Percentiles rank a stretch among this genome's conserved stretches.
Evolutionary conservation across 2,888 invertebrate species (phyloP).

Genomic region (Molanna angustata): DNA sequence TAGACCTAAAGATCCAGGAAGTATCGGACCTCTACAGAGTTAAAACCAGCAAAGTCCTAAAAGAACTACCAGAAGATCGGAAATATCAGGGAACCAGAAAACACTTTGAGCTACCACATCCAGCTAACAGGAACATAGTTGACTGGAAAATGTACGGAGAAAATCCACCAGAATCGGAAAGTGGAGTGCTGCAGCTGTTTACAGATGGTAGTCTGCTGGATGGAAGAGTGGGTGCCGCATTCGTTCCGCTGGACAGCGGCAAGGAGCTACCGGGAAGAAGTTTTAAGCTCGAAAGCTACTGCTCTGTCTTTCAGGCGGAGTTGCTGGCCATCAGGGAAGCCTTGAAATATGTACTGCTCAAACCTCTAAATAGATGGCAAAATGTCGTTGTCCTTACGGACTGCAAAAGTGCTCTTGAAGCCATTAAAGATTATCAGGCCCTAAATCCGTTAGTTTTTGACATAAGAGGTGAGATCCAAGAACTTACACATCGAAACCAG

Average conservation of each 20-base stretch:
- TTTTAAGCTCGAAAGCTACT: too few species aligned
- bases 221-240: too few species aligned
- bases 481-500: conserved; percentile 1
- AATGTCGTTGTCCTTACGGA: not conserved
- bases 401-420: not conserved
- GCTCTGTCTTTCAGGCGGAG: too few species aligned
- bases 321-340: too few species aligned
- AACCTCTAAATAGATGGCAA: not conserved
- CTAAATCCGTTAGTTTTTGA: not conserved
- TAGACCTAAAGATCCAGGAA: conserved; percentile 1
- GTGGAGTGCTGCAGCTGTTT: not conserved
- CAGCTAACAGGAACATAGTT: not conserved
- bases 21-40: not conserved
- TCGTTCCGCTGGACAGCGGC: not conserved
- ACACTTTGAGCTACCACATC: not conserved
- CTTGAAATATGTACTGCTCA: not conserved
- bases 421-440: not conserved
- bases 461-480: conserved; percentile 3
- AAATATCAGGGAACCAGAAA: not conserved
- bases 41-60: not conserved
- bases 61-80: not conserved
- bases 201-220: too few species aligned
- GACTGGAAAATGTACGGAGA: not conserved
- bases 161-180: not conserved
- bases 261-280: too few species aligned